These are phyloP conservation scores for Oxyteleia sp. DNA, from an alignment of 2,888 invertebrate genomes.

Conservation along the genomic window DNA sequence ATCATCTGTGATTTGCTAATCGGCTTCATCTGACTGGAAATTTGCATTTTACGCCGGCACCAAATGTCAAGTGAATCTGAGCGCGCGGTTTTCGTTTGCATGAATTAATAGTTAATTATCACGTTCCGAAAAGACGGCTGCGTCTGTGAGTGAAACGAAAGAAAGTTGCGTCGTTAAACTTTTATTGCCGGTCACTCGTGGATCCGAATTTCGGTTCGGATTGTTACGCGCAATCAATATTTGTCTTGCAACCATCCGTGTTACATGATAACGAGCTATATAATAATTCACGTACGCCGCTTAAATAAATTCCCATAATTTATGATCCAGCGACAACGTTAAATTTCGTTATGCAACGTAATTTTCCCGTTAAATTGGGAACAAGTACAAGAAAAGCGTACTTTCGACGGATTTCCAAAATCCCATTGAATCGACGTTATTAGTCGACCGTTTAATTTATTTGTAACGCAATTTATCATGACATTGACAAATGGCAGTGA, in stretches of 20 bases:
- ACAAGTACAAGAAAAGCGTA: background rate
- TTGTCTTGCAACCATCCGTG: background rate
- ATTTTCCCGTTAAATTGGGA: too few species aligned
- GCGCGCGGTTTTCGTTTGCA: too few species aligned
- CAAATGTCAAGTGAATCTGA: slow-evolving; percentile 12
- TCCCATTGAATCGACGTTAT: background rate
- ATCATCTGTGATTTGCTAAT: too few species aligned
- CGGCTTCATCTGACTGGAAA: background rate
- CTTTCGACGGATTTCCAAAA: slow-evolving; percentile 21
- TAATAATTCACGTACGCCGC: background rate
- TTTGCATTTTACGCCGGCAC: slow-evolving; percentile 20
- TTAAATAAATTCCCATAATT: too few species aligned
- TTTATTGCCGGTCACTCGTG: slow-evolving; percentile 13
- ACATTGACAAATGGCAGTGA: slow-evolving; percentile 24
- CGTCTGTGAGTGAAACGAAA: slow-evolving; percentile 40
- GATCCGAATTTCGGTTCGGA: background rate
- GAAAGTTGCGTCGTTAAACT: slow-evolving; percentile 40
- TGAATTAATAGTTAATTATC: slow-evolving; percentile 26
- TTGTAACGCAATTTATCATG: slow-evolving; percentile 1
- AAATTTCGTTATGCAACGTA: too few species aligned
- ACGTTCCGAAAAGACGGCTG: slow-evolving; percentile 5
- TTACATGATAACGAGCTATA: background rate
- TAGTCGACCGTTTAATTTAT: background rate
- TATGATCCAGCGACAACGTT: too few species aligned
- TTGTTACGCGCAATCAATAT: slow-evolving; percentile 5